Evolutionary conservation across 2,888 invertebrate genomes (phyloP), one percentile per base, ranked within the genome.

Genomic region (Hypselothyrea guttata): DNA sequence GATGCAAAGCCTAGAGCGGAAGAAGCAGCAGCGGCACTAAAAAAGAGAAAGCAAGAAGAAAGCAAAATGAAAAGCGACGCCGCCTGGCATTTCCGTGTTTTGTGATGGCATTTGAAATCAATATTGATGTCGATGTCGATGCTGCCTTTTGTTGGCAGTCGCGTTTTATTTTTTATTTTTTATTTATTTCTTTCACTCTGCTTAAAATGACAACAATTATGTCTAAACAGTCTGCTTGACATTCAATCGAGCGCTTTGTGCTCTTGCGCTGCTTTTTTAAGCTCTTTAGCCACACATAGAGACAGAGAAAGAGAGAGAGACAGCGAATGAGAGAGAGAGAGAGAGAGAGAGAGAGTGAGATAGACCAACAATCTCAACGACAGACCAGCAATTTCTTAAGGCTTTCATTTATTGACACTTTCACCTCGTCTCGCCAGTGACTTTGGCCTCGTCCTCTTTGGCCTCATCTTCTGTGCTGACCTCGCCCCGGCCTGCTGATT

Each of bases 381-480:
- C 71, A 84, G 75, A 75, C 85, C 76, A 65, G 73, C 71, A 84
- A 86, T 81, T 85, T 86, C 84, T 81, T 83, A 73, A 68, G 86
- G 70, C 85, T 86, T 85, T 81, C 71, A 79, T 84, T 72, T 84
- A 86, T 81, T 84, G 86, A 86, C 86, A 78, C 79, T 71, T 84
- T 72, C 56, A 70, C 68, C 65, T 66, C 49, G 69, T 63, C 74
- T 74, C 55, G 63, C 41, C 82, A 60, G 54, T 49, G 62, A 58
- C 62, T 59, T 62, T 55, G 41, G 53, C 56, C 41, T 59, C 37
- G 46, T 41, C 7, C 13, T 13, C 8, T n/a, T 15, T 16, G 15
- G 37, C 35, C 52, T 41, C 38, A 16, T 40, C 49, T 12, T 52
- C 28, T 2, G 8, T 11, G n/a, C 7, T 37, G 44, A 12, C 55